Evolutionary conservation across 2,797 vertebrate genomes (phyloP).

Genomic region (Mormyrus proboscirostris): DNA sequence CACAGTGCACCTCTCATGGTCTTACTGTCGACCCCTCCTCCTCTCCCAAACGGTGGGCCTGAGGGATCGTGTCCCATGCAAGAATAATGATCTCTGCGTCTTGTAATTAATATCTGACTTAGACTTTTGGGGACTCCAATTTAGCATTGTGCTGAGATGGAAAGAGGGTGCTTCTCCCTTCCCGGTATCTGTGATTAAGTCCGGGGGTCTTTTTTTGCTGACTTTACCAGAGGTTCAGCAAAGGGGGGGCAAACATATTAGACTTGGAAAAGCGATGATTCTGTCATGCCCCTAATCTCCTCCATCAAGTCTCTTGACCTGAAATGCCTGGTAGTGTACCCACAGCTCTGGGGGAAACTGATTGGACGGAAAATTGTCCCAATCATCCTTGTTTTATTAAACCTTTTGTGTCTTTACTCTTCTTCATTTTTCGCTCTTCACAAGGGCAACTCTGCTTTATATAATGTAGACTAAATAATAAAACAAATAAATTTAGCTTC

Average conservation of each 20-base stretch:
- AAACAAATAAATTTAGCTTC: background rate
- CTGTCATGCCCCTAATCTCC: conserved; percentile 55
- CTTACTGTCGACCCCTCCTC: conserved; percentile 2
- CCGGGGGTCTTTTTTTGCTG: conserved; percentile 43
- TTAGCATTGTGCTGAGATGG: background rate
- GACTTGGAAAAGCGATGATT: conserved; percentile 34
- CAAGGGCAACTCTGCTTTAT: background rate
- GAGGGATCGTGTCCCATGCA: conserved; percentile 4
- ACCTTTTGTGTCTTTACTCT: conserved; percentile 40
- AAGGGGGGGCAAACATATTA: conserved; percentile 47
- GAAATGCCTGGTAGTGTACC: conserved; percentile 35
- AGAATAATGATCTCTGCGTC: conserved; percentile 13
- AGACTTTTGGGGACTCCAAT: background rate
- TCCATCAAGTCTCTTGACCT: conserved; percentile 54
- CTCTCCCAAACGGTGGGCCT: background rate
- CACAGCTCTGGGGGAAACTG: conserved; percentile 44
- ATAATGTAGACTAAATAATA: background rate
- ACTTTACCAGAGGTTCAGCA: conserved; percentile 38
- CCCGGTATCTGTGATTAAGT: conserved; percentile 30
- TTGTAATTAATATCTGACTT: conserved; percentile 18
- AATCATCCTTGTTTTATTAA: conserved; percentile 55
- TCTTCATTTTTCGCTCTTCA: conserved; percentile 32
- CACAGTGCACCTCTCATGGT: conserved; percentile 20
- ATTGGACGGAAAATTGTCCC: conserved; percentile 54
- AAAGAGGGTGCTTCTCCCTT: background rate